Conservation (phyloP, 2,888 invertebrate species). For the Margaritifera margaritifera region DNA sequence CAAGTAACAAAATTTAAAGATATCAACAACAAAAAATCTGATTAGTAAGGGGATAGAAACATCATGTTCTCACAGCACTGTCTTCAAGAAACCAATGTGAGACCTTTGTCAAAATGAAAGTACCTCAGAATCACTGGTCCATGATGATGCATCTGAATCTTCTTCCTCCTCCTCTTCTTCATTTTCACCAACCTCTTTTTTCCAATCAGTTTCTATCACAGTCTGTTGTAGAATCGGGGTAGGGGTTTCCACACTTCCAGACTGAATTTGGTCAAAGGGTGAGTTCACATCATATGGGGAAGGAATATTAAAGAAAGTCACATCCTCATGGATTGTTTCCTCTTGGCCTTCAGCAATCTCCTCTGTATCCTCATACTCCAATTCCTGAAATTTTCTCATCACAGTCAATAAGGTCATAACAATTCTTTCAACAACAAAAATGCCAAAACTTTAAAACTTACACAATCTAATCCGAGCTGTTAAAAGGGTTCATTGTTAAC, state of each 20-base stretch:
- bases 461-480: too few relatives aligned
- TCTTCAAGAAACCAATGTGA: not conserved
- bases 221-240: conserved; percentile 30
- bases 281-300: conserved; percentile 1
- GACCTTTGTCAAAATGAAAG: too few relatives aligned
- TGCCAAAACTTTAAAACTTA: too few relatives aligned
- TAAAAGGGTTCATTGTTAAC: too few relatives aligned
- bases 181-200: conserved; percentile 13
- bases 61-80: too few relatives aligned
- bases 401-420: too few relatives aligned
- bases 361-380: conserved; percentile 32
- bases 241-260: conserved; percentile 29
- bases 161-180: conserved; percentile 17
- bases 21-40: too few relatives aligned
- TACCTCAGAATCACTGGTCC: too few relatives aligned
- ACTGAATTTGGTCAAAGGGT: conserved; percentile 14
- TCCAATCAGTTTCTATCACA: conserved; percentile 20
- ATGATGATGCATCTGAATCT: conserved; percentile 8
- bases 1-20: too few relatives aligned
- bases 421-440: too few relatives aligned
- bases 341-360: conserved; percentile 41
- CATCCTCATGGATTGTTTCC: conserved; percentile 25
- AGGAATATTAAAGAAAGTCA: conserved; percentile 22
- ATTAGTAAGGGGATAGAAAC: too few relatives aligned
- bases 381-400: conserved; percentile 1